Percentiles rank a stretch among this genome's conserved stretches.
Conservation (phyloP, 2,888 invertebrate genomes). For the Oscheius sp. region DNA sequence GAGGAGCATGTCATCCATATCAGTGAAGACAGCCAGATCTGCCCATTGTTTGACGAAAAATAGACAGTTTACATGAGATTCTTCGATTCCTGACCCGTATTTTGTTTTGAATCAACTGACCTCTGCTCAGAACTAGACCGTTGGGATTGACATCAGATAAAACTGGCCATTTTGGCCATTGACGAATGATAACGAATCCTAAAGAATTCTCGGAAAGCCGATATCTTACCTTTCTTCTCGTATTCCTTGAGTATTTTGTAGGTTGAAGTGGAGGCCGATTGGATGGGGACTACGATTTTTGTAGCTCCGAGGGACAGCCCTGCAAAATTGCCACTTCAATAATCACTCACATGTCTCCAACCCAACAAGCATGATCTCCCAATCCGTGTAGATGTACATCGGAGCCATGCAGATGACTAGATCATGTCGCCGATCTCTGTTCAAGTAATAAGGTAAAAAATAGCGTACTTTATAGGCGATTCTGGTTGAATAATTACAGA, state of each 20-base stretch:
- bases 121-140: constrained; percentile 56
- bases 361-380: constrained; percentile 68
- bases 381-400: constrained; percentile 69
- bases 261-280: constrained; percentile 64
- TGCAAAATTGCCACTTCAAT: no score
- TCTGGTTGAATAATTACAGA: constrained; percentile 47
- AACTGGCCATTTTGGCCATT: constrained; percentile 69
- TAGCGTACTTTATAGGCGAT: constrained; percentile 38
- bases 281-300: constrained; percentile 66
- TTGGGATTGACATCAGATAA: constrained; percentile 69
- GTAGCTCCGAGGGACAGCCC: constrained; percentile 68
- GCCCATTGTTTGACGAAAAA: constrained; percentile 68
- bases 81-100: constrained; percentile 59
- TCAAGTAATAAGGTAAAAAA: background rate
- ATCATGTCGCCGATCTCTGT: constrained; percentile 42
- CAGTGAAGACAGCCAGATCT: constrained; percentile 66
- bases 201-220: background rate
- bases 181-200: constrained; percentile 63
- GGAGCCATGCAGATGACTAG: constrained; percentile 69
- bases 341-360: constrained; percentile 51
- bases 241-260: constrained; percentile 62
- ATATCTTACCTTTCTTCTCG: constrained; percentile 54
- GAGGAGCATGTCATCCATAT: constrained; percentile 68
- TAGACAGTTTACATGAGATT: constrained; percentile 68
- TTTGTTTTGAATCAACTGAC: background rate